Conservation (phyloP, 2,888 invertebrate species). For the Hyalella azteca region DNA sequence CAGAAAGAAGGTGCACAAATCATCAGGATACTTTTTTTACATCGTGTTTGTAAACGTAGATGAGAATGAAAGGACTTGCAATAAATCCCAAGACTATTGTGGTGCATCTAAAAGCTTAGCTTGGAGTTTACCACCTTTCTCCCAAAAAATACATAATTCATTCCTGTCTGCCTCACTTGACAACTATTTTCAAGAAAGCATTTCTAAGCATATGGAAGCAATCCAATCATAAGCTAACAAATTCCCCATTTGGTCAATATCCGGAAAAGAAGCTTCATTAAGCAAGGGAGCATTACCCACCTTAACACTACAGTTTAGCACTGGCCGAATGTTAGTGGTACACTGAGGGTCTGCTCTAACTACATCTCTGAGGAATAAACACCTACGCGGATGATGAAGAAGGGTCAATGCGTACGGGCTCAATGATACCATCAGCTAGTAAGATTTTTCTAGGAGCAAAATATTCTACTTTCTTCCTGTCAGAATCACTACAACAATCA, state of each 20-base stretch:
- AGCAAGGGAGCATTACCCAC: background rate
- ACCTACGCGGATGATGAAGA: no score
- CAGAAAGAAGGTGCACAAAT: background rate
- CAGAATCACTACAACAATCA: background rate
- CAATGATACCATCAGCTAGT: no score
- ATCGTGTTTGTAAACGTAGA: background rate
- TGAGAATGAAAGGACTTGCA: background rate
- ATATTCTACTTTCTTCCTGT: background rate
- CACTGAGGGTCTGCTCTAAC: background rate
- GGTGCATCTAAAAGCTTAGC: background rate
- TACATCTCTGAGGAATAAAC: background rate
- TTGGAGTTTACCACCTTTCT: background rate
- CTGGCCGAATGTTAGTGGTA: conserved; percentile 4
- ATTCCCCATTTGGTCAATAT: background rate
- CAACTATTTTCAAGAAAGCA: conserved; percentile 19
- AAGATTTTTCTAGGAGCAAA: background rate
- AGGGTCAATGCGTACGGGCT: no score
- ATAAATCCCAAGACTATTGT: background rate
- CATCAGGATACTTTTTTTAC: conserved; percentile 3
- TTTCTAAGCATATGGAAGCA: background rate
- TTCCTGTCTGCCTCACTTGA: background rate
- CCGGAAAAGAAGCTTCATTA: background rate
- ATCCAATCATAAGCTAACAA: background rate
- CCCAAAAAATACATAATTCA: background rate
- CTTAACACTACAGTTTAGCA: conserved; percentile 16